Base-by-base conservation (phyloP, 2,113 vertebrate genomes). In the Azemiops feae region DNA sequence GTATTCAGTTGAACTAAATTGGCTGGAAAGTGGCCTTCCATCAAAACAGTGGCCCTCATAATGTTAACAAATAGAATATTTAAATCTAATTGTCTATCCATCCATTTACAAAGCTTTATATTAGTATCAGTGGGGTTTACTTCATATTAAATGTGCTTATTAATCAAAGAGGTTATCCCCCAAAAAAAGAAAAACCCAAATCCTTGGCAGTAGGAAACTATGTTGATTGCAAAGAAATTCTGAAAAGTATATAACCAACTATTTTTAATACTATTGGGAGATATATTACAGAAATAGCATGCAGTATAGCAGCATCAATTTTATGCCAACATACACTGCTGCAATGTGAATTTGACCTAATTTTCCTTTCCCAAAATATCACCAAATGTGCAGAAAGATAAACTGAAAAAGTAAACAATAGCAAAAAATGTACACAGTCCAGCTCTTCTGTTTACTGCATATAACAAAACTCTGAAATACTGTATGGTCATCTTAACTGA, bases 361-460 rank as follows among this genome's bases (percentile, higher is more conserved):
- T 90, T 94, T 85, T 5, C 0, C 93, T 92, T 96, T 94, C 91
- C 88, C 95, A 92, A 52, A 30, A 95, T 94, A 58, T 91, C 18
- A 90, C 34, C 60, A 53, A 74, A 91, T 39, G 85, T 91, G 92
- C 92, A 95, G 95, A 96, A 93, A 87, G 45, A 92, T 81, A 81
- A 93, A 96, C 87, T 94, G 89, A 96, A 95, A 96, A 93, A 96
- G 93, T 95, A 94, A 60, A 93, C 58, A 94, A 92, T 88, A 96
- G 91, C 88, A 97, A 94, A 50, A 69, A 90, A 39, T 52, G 20
- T 12, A 81, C 39, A 89, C 8, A 97, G 97, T 97, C 97, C 97
- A 97, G 97, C 97, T 97, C 97, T 98, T 98, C 96, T 96, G 97
- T 97, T 97, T 97, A 89, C 96, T 94, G 4, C 85, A 94, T 74